Evolutionary conservation across 2,888 invertebrate genomes (phyloP).

Genomic region (Steinernema hermaphroditum): DNA sequence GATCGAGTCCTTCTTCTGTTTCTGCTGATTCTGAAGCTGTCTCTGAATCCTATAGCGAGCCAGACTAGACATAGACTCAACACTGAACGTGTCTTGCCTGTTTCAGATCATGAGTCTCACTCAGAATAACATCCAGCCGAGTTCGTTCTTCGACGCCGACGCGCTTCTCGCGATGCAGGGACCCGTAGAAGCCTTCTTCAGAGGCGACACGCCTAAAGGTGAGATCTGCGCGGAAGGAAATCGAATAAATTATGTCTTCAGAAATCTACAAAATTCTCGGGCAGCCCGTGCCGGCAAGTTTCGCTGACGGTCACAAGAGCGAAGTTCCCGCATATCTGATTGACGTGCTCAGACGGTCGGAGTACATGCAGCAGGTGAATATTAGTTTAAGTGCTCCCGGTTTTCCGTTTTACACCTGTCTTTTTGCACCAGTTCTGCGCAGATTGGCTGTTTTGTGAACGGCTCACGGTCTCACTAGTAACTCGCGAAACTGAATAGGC

Average conservation of each 20-base stretch:
- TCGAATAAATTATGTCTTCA: neutral
- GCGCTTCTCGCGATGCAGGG: conserved; percentile 4
- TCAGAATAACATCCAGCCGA: conserved; percentile 1
- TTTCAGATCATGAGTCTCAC: conserved; percentile 5
- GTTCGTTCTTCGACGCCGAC: neutral
- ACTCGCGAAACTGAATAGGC: too few relatives aligned
- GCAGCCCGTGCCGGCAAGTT: neutral
- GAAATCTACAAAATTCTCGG: conserved; percentile 11
- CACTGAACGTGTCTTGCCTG: too few relatives aligned
- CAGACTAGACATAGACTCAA: too few relatives aligned
- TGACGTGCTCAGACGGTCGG: neutral
- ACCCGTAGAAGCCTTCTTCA: neutral
- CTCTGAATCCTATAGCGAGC: too few relatives aligned
- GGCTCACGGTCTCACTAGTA: too few relatives aligned
- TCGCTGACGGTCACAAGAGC: neutral
- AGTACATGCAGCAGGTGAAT: conserved; percentile 10
- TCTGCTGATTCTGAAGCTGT: too few relatives aligned
- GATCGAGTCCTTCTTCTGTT: too few relatives aligned
- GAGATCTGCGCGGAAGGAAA: neutral
- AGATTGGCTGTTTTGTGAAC: too few relatives aligned
- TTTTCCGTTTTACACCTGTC: too few relatives aligned
- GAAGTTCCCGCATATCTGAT: neutral
- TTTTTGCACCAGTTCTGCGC: too few relatives aligned
- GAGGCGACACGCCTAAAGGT: neutral
- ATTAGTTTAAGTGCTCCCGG: too few relatives aligned